Base-by-base conservation (phyloP, 2,888 invertebrate species). In the Yponomeuta plumbellus region DNA sequence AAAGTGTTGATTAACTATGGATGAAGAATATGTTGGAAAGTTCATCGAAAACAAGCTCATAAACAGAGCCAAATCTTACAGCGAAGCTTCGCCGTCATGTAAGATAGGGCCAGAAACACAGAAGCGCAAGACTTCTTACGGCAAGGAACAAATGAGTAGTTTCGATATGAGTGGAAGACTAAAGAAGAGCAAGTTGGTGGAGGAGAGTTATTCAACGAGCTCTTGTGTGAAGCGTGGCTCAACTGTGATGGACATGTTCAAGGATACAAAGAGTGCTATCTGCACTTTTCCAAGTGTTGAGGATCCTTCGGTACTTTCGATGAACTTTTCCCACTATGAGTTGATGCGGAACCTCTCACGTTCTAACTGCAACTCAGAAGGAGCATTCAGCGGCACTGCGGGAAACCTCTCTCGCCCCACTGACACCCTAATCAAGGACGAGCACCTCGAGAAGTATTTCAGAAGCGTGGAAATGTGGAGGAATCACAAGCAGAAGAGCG, bases 281-380 rank as follows among this genome's bases (percentile, higher is more conserved):
- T 71, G 75, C 39, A 76, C 71, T 64, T 74, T 70, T 34, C 73
- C 73, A 11, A 74, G 73, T 13, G 68, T 75, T 6, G 82, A 84
- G 52, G 85, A 82, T 69, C 73, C 78, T 17, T 89, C 89, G 0
- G 69, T 84, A 39, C 81, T 87, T 78, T 88, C 89, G 1, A 83
- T 86, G 81, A 86, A 89, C 69, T 88, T 90, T 70, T 90, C 90
- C 1, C 84, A 88, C 69, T 90, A 89, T 68, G 90, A 90, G 72
- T 71, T 90, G 52, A 78, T 84, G 73, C 79, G 90, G 5, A 89
- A 90, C 68, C 71, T 90, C 63, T 89, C 90, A 6, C 78, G 75
- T 23, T 79, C 83, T 1, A 85, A 84, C 67, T 88, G 86, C 65
- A 80, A 81, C 71, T 88, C 87, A 0, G 88, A 87, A 23, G 84